Conservation (phyloP, 2,113 vertebrate genomes). For the cattle (Bos taurus) region ARS-UCD2.0 NC_037329.1:921501-922000, state of each 20-base stretch:
- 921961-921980: neutral
- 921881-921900: neutral
- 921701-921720: neutral
- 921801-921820: neutral
- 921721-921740: neutral
- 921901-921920: neutral
- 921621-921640: neutral
- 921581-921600: neutral
- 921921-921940: neutral
- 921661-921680: neutral
- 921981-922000: neutral
- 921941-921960: neutral
- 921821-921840: neutral
- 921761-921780: neutral
- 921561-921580: neutral
- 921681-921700: neutral
- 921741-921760: neutral
- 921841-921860: neutral
- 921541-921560: neutral
- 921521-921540: neutral
- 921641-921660: neutral
- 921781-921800: neutral
- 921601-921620: neutral
- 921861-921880: neutral
- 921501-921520: neutral